These are phyloP conservation scores for Drosophila colorata DNA, from an alignment of 2,888 invertebrate species.

Conservation along the genomic window DNA sequence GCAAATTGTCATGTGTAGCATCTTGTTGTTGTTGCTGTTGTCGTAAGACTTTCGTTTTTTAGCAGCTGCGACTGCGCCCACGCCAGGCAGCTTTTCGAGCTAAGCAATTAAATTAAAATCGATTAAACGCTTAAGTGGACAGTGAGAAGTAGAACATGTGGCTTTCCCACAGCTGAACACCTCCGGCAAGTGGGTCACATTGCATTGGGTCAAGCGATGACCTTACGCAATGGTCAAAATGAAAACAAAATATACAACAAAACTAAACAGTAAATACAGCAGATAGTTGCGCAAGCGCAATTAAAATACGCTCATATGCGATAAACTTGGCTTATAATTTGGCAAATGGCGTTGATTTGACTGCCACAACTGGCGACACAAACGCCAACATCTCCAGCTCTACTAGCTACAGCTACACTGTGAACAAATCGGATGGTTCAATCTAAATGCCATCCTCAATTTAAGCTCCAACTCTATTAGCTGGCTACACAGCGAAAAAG, in stretches of 20 bases:
- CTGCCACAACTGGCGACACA: conserved; percentile 15
- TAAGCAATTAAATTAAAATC: conserved; percentile 81
- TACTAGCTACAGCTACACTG: conserved; percentile 6
- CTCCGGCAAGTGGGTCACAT: conserved; percentile 46
- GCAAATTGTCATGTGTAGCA: conserved; percentile 41
- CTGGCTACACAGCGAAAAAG: too few relatives aligned
- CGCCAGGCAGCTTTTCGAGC: conserved; percentile 36
- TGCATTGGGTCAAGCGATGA: conserved; percentile 64
- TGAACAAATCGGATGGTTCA: neutral
- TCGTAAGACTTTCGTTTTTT: conserved; percentile 46
- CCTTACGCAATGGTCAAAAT: conserved; percentile 66
- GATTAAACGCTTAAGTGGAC: conserved; percentile 73
- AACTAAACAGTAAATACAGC: conserved; percentile 27
- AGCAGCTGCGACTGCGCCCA: conserved; percentile 35
- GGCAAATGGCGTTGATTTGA: conserved; percentile 55
- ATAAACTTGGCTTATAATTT: conserved; percentile 79
- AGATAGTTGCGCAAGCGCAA: conserved; percentile 45
- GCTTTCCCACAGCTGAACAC: conserved; percentile 71
- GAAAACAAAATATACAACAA: neutral
- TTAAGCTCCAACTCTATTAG: too few relatives aligned
- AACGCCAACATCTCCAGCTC: conserved; percentile 11
- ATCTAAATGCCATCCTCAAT: too few relatives aligned
- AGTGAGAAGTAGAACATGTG: conserved; percentile 77
- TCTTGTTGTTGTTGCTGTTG: conserved; percentile 11
- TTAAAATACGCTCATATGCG: conserved; percentile 48